Conservation (phyloP, 2,797 vertebrate species). For the Lacerta bilineata region DNA sequence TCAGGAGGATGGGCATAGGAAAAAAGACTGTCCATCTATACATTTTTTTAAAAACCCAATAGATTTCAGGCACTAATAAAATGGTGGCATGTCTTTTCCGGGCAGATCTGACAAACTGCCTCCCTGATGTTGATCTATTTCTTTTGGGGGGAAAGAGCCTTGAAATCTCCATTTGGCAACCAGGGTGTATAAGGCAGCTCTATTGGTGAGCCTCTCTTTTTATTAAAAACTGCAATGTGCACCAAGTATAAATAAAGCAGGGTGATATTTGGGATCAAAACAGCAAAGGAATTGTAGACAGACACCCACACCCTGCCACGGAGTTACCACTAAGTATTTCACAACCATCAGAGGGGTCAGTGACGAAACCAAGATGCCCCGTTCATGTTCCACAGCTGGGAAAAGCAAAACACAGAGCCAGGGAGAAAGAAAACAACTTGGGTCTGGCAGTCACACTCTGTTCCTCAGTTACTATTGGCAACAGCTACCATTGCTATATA, state of each 20-base stretch:
- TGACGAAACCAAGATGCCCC: background rate
- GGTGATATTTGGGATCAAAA: background rate
- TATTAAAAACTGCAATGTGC: background rate
- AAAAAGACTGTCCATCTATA: background rate
- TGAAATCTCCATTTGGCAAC: background rate
- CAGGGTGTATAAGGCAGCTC: background rate
- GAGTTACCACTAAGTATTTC: no score
- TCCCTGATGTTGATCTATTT: background rate
- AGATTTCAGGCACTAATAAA: constrained; percentile 1
- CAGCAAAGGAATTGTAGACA: no score
- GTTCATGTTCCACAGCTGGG: background rate
- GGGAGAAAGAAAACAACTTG: background rate
- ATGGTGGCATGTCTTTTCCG: constrained; percentile 14
- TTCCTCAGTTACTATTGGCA: background rate
- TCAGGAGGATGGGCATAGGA: background rate
- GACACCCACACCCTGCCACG: background rate
- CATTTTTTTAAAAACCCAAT: background rate
- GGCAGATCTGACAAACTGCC: background rate
- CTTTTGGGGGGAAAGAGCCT: background rate
- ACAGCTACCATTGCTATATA: background rate
- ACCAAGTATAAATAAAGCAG: background rate
- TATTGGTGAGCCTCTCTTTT: background rate
- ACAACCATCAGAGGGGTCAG: background rate
- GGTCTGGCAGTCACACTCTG: no score
- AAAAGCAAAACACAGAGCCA: background rate